Conservation (phyloP, 2,888 invertebrate genomes). For the Neoascia interrupta region DNA sequence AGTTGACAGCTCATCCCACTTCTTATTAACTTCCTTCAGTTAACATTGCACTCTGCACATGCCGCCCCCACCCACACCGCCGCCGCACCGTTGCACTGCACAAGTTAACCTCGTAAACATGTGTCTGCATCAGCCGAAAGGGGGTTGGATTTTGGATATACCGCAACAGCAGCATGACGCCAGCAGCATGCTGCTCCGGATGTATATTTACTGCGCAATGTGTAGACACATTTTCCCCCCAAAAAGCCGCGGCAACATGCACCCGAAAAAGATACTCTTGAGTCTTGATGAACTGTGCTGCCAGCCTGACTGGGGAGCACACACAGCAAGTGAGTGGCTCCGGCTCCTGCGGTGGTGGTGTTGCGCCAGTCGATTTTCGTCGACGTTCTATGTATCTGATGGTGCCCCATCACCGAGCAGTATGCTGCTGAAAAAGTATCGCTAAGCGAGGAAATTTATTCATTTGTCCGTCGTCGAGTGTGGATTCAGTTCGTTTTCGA, state of each 20-base stretch:
- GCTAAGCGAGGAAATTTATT: conserved; percentile 63
- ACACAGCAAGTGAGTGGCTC: neutral
- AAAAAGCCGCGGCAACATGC: neutral
- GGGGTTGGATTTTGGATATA: conserved; percentile 31
- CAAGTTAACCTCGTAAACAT: conserved; percentile 69
- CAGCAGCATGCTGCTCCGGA: no score
- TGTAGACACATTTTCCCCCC: conserved; percentile 17
- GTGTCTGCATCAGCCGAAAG: neutral
- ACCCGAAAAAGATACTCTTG: conserved; percentile 22
- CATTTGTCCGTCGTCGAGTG: conserved; percentile 59
- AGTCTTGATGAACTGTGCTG: conserved; percentile 29
- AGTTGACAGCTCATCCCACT: conserved; percentile 1
- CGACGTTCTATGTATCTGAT: conserved; percentile 51
- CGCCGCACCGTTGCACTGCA: conserved; percentile 35
- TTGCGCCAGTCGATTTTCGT: conserved; percentile 48
- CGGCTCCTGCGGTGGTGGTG: neutral
- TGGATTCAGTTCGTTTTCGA: conserved; percentile 69
- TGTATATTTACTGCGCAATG: conserved; percentile 56
- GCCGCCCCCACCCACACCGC: neutral
- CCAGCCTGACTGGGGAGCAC: conserved; percentile 14
- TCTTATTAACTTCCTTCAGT: conserved; percentile 4
- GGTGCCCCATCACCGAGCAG: conserved; percentile 44
- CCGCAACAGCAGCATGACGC: conserved; percentile 48
- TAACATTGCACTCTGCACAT: conserved; percentile 53
- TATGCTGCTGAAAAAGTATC: conserved; percentile 59